Evolutionary conservation across 1,140 invertebrate genomes (phyloP), one percentile per base, ranked within the genome.

Genomic region (Antheraea pernyi): DNA sequence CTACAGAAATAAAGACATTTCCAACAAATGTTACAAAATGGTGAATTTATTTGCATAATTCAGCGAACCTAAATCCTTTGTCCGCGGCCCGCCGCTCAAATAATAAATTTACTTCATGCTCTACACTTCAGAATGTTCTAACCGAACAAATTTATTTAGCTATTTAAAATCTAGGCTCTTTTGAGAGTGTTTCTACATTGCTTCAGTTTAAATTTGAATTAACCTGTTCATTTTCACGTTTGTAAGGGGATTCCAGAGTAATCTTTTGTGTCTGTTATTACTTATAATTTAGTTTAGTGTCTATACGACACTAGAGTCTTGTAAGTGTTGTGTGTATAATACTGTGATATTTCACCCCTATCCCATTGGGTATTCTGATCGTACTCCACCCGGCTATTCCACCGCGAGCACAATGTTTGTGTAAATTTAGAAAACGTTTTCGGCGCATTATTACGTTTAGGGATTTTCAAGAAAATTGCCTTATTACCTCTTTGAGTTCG

Each of bases 11-110:
- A 89, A 91, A 89, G 87, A 87, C 87, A 91, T 89, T 89, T 81
- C 82, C 82, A 91, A 91, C 88, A 89, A 91, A 91, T 91, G 88
- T 91, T 91, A 86, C 87, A 87, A 80, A 88, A 91, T 91, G 86
- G 84, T 84, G 85, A 89, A 89, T 91, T 87, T 91, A 91, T 91
- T 89, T 88, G 86, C 87, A 88, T 91, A 91, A 89, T 86, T 91
- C 87, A 84, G 78, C 84, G 85, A 88, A 89, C 80, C 86, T 81
- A 88, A 89, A 91, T 88, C 86, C 86, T 89, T 89, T 91, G 84
- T 87, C 85, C 86, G 85, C 77, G 74, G 79, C 80, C 80, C 82
- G 79, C 77, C 77, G 85, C 82, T 84, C 71, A 91, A 88, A 91
- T 91, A 88, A 91, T 91, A 89, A 91, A 91, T 91, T 87, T 85